Evolutionary conservation across 35 echinoderm and acorn worm species (phyloP).

Genomic region (Apostichopus californicus): DNA sequence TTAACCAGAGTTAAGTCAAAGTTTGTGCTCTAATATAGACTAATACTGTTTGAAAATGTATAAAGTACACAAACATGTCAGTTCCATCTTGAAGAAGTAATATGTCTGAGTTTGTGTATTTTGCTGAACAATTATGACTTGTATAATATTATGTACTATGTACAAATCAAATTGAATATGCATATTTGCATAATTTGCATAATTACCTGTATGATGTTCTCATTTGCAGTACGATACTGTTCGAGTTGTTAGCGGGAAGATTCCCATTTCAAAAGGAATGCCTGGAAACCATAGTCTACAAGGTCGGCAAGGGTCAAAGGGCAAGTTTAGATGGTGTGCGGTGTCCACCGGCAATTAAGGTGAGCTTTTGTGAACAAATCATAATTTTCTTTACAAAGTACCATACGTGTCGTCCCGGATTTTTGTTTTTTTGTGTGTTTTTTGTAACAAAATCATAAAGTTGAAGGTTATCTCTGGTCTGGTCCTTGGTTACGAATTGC

Average conservation of each 20-base stretch:
- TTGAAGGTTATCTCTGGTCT: no score
- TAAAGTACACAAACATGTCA: no score
- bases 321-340: conserved; percentile 38
- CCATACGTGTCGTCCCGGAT: no score
- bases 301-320: conserved; percentile 47
- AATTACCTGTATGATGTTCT: background rate
- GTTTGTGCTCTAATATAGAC: no score
- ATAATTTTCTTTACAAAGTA: no score
- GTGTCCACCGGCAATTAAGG: conserved; percentile 44
- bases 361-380: background rate
- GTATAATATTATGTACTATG: background rate
- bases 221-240: conserved; percentile 44
- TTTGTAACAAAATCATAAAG: no score
- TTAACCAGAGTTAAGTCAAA: background rate
- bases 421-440: no score
- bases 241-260: conserved; percentile 29
- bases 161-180: background rate
- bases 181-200: background rate
- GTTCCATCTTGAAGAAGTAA: no score
- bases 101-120: no score
- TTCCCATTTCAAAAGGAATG: conserved; percentile 49
- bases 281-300: conserved; percentile 56
- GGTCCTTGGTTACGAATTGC: no score
- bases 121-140: background rate
- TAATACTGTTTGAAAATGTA: no score